These are phyloP conservation scores for Deroptyus accipitrinus DNA, from an alignment of 2,113 vertebrate genomes.

Conservation along the genomic window DNA sequence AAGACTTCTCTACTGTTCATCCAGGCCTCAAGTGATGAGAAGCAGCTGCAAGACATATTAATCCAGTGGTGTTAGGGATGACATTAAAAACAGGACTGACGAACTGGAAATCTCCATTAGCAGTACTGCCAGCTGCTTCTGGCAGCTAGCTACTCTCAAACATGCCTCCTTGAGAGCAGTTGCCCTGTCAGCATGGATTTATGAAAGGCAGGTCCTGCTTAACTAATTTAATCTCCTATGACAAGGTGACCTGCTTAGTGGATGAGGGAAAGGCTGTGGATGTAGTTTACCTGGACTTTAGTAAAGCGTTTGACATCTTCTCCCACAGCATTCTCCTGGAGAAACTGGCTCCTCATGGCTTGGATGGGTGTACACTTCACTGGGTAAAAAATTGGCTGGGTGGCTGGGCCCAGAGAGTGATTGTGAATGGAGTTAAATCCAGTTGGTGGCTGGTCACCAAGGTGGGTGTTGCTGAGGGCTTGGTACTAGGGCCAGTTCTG, in stretches of 20 bases:
- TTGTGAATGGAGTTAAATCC: background rate
- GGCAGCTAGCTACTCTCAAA: background rate
- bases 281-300: background rate
- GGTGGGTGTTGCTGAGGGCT: background rate
- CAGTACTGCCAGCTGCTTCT: background rate
- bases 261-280: background rate
- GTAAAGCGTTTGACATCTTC: background rate
- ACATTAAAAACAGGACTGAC: background rate
- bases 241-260: background rate
- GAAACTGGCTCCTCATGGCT: background rate
- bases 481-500: fast-evolving
- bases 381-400: background rate
- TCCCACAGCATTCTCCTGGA: background rate
- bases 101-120: background rate
- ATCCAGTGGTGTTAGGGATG: background rate
- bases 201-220: background rate
- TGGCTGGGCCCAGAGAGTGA: background rate
- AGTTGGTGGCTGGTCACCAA: fast-evolving
- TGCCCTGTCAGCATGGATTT: background rate
- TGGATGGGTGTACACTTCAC: fast-evolving
- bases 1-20: background rate
- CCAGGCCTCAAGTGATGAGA: background rate
- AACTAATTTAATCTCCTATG: background rate
- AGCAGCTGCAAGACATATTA: background rate
- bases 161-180: background rate